phyloP scores from a whole-genome alignment of 2,113 vertebrate species.

The Acinonyx jubatus region DNA sequence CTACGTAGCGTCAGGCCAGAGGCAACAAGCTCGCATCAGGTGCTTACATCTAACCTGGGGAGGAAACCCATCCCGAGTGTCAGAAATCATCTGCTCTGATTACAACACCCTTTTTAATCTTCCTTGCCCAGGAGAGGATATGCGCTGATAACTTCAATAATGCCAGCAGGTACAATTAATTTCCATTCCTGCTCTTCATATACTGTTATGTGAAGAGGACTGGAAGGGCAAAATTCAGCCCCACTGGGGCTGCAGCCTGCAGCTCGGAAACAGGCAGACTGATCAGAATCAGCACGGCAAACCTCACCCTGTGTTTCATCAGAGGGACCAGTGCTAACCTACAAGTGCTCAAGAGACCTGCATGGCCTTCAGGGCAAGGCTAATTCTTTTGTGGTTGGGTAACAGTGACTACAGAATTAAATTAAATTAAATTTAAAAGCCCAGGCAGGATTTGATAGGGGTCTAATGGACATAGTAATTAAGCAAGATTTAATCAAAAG shows the following conservation, averaged over 20 bases:
- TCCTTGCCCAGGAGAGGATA: slow-evolving; percentile 21
- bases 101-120: slow-evolving; percentile 39
- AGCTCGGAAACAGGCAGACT: not conserved
- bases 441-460: slow-evolving; percentile 26
- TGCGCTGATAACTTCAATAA: slow-evolving; percentile 37
- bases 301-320: not conserved
- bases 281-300: not conserved
- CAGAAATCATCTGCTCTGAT: slow-evolving; percentile 44
- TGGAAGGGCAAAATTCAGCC: slow-evolving; percentile 57
- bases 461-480: slow-evolving; percentile 35
- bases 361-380: not conserved
- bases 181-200: slow-evolving; percentile 40
- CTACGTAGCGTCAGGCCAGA: not conserved
- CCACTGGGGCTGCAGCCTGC: slow-evolving; percentile 38
- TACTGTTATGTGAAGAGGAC: slow-evolving; percentile 49
- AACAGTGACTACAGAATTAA: slow-evolving; percentile 23
- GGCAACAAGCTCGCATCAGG: not conserved
- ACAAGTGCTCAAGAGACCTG: not conserved
- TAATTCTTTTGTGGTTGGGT: not conserved
- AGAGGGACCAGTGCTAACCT: not conserved
- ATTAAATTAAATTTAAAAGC: slow-evolving; percentile 35
- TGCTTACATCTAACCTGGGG: not conserved
- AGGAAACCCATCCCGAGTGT: not conserved
- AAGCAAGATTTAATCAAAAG: slow-evolving; percentile 53
- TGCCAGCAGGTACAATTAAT: slow-evolving; percentile 42